Percentiles rank a stretch among this genome's conserved stretches.
Conservation (phyloP, 2,888 invertebrate genomes). For the Argyresthia albistria region DNA sequence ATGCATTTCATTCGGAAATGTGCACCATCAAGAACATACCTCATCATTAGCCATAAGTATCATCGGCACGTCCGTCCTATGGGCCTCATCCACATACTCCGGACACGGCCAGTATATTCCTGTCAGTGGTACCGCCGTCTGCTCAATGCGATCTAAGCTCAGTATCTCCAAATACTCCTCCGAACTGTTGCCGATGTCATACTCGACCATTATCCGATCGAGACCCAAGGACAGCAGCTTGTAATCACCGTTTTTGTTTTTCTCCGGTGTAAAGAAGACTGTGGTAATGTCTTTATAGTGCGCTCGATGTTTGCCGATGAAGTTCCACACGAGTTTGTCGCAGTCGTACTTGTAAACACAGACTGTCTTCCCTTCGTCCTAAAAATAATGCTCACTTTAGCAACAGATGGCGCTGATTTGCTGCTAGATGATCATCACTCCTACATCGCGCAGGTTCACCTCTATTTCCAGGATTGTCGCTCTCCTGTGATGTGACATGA, state of each 20-base stretch:
- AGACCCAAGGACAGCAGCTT: conserved; percentile 41
- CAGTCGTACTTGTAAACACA: conserved; percentile 58
- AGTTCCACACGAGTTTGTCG: conserved; percentile 49
- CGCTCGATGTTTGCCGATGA: conserved; percentile 73
- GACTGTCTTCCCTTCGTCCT: conserved; percentile 70
- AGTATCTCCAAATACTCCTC: conserved; percentile 43
- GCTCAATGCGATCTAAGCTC: conserved; percentile 75
- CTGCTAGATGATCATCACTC: not conserved
- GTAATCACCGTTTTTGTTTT: conserved; percentile 33
- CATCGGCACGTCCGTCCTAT: conserved; percentile 33
- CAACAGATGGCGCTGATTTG: no score
- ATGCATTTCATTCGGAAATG: no score
- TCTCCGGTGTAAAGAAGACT: conserved; percentile 65
- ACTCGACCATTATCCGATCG: conserved; percentile 62
- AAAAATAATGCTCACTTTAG: conserved; percentile 9
- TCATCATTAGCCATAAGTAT: conserved; percentile 76
- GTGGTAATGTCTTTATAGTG: conserved; percentile 73
- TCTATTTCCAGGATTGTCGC: not conserved
- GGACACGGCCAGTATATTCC: conserved; percentile 41
- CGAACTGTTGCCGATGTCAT: conserved; percentile 62
- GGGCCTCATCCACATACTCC: conserved; percentile 20
- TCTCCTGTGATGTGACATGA: no score
- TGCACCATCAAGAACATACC: conserved; percentile 29
- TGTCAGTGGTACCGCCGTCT: conserved; percentile 71
- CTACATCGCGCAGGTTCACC: not conserved